Evolutionary conservation across 1,140 invertebrate genomes (phyloP).

Genomic region (Caenorhabditis elegans): WBcel235 BX284603.4:4828501-4829000

Average conservation of each 20-base stretch:
- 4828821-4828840: too few species aligned
- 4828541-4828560: neutral
- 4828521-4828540: neutral
- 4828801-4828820: neutral
- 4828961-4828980: too few species aligned
- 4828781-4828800: neutral
- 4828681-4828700: neutral
- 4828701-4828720: neutral
- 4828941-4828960: too few species aligned
- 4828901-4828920: too few species aligned
- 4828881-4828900: too few species aligned
- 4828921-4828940: too few species aligned
- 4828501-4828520: neutral
- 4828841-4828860: too few species aligned
- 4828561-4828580: neutral
- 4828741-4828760: neutral
- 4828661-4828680: neutral
- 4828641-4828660: neutral
- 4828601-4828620: neutral
- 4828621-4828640: neutral
- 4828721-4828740: neutral
- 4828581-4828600: neutral
- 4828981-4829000: too few species aligned
- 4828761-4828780: neutral
- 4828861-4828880: too few species aligned